phyloP scores from a whole-genome alignment of 2,113 vertebrate species.

The Eulemur macaco region DNA sequence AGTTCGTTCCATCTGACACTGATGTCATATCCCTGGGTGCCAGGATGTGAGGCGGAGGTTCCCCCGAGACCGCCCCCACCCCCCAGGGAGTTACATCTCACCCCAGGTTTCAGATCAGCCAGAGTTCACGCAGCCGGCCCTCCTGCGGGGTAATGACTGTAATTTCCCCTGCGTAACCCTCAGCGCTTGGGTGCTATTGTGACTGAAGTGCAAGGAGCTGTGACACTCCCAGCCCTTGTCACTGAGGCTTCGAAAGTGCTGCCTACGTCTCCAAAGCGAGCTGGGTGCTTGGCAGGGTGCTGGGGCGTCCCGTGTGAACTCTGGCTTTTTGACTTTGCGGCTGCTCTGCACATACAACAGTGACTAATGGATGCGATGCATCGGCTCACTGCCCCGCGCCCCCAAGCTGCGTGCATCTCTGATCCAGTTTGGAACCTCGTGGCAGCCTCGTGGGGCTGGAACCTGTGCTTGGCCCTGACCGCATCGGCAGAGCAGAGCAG shows the following conservation, averaged over 20 bases:
- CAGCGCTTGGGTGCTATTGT: constrained; percentile 33
- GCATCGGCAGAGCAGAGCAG: fast-evolving
- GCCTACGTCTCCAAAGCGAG: neutral
- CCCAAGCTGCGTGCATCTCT: neutral
- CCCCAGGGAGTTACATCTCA: neutral
- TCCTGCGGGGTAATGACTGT: constrained; percentile 24
- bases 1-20: neutral
- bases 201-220: neutral
- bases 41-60: neutral
- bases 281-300: fast-evolving
- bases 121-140: constrained; percentile 40
- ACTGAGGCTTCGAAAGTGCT: neutral
- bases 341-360: fast-evolving
- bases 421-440: fast-evolving
- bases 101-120: constrained; percentile 6
- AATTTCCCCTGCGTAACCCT: constrained; percentile 50
- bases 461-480: neutral
- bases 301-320: neutral
- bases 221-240: constrained; percentile 33
- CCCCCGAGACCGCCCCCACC: neutral
- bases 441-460: neutral
- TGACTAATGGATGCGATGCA: fast-evolving
- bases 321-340: neutral
- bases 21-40: neutral
- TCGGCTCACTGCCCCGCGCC: fast-evolving